Evolutionary conservation across 23 tunicate genomes (phyloP), one percentile per base, ranked within the genome.

Genomic region (Corella eumyota): DNA sequence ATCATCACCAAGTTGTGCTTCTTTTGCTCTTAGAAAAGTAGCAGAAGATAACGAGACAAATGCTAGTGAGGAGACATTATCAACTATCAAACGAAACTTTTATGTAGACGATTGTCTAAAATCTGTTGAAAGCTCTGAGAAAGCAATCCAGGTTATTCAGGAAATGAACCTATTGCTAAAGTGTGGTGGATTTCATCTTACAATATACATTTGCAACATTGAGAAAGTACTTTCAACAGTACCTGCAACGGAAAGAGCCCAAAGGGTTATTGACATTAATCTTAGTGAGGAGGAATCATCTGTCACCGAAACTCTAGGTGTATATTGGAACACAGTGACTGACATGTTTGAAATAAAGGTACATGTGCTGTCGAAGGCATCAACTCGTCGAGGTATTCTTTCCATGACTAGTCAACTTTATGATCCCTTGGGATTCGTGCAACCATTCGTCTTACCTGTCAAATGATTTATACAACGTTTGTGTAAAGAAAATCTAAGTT

Each of bases 1-100:
- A 9, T 70, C 76, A 7, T 70, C 76, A 13, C 76, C 76, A 21
- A 57, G 76, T 40, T 27, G 33, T 70, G 66, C 55, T 58, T 30
- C 45, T 27, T 70, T 22, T 40, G 76, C 76, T 2, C 32, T 70
- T 34, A 30, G 56, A 17, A 30, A 40, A 11, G 62, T 30, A 4
- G 76, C 76, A 2, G 55, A 25, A 5, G 63, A 68, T 15, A 40
- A 40, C 15, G 48, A 40, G 15, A 40, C n/a, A n/a, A n/a, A n/a
- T n/a, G n/a, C n/a, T n/a, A n/a, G n/a, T n/a, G n/a, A n/a, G n/a
- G n/a, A n/a, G n/a, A n/a, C n/a, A n/a, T n/a, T n/a, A n/a, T n/a
- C n/a, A n/a, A n/a, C n/a, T n/a, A n/a, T n/a, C n/a, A n/a, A n/a
- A n/a, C n/a, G n/a, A n/a, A n/a, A n/a, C n/a, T n/a, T n/a, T n/a